These are phyloP conservation scores for Microtus obscurus DNA, from an alignment of 2,797 vertebrate genomes.

Conservation along the genomic window DNA sequence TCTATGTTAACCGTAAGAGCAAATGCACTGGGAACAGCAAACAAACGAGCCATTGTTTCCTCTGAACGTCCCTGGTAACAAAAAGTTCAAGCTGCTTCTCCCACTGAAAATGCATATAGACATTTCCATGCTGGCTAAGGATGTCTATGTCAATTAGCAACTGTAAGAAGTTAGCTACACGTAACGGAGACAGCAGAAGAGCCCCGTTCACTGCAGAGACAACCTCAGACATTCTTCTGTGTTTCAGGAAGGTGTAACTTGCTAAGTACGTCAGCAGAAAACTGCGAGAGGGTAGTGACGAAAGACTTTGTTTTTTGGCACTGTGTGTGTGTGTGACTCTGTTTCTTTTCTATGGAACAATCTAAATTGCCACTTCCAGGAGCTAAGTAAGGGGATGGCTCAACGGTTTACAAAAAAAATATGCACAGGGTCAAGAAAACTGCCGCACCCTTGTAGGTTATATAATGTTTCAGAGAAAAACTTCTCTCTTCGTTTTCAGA, in stretches of 20 bases:
- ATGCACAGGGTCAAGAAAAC: conserved; percentile 57
- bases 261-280: conserved; percentile 12
- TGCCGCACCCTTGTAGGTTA: conserved; percentile 51
- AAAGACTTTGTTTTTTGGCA: neutral
- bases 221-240: neutral
- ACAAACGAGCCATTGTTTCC: conserved; percentile 52
- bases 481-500: conserved; percentile 53
- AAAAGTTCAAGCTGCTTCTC: conserved; percentile 9
- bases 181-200: neutral
- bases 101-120: neutral
- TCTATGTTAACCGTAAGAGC: neutral
- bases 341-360: conserved; percentile 27
- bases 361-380: conserved; percentile 46
- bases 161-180: conserved; percentile 23
- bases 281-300: neutral
- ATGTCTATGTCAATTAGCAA: neutral
- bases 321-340: neutral
- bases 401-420: conserved; percentile 7
- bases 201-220: neutral
- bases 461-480: conserved; percentile 72
- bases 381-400: conserved; percentile 24
- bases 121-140: conserved; percentile 24
- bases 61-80: neutral
- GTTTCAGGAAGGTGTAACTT: conserved; percentile 43
- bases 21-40: neutral